Percentiles rank a stretch among this genome's conserved stretches.
These are phyloP conservation scores for Bradypus variegatus DNA, from an alignment of 2,797 vertebrate genomes.

Conservation along the genomic window DNA sequence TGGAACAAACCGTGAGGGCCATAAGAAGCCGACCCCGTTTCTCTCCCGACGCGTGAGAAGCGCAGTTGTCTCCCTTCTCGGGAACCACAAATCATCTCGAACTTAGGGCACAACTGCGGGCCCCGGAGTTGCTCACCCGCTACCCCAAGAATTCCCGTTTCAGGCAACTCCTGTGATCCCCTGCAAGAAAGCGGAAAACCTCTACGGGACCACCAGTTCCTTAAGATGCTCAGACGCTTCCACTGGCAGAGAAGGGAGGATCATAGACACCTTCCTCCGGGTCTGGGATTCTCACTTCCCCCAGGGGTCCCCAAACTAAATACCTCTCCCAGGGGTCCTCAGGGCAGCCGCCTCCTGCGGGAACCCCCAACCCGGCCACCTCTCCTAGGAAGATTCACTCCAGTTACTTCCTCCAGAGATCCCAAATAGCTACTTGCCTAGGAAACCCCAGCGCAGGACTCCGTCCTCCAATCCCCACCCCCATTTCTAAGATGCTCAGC, in stretches of 20 bases:
- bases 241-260: background rate
- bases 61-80: background rate
- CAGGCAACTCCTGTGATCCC: background rate
- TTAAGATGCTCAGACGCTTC: background rate
- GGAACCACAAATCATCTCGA: background rate
- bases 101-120: background rate
- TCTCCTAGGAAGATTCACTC: background rate
- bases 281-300: background rate
- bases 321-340: background rate
- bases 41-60: background rate
- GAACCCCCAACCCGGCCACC: background rate
- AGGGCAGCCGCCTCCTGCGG: background rate
- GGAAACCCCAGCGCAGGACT: background rate
- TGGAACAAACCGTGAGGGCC: slow-evolving; percentile 32
- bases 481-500: background rate
- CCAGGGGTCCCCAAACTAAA: background rate
- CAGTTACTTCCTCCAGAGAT: background rate
- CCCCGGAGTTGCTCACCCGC: background rate
- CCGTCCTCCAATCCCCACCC: background rate
- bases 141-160: background rate
- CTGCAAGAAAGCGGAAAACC: background rate
- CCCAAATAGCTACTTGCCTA: background rate
- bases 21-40: background rate
- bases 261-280: background rate
- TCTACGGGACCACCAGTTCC: background rate